Percentiles rank a stretch among this genome's conserved stretches.
These are phyloP conservation scores for Polydrusus pterygomalis DNA, from an alignment of 2,888 invertebrate genomes.

Conservation along the genomic window DNA sequence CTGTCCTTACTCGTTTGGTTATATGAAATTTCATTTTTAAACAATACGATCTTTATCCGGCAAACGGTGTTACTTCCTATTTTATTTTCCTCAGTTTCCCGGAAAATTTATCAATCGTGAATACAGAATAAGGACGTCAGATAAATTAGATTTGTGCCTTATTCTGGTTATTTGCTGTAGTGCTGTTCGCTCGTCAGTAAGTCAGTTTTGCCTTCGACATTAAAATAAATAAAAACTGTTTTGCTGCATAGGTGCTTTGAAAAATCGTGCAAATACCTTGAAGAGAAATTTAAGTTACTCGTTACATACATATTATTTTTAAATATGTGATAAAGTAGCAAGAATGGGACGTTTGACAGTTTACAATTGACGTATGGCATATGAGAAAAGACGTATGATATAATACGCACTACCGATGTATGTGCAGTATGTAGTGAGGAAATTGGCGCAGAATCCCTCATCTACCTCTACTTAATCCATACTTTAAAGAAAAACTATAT, in stretches of 20 bases:
- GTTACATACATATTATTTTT: no score
- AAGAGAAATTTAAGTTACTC: not conserved
- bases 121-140: not conserved
- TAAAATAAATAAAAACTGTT: not conserved
- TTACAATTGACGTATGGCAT: no score
- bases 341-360: no score
- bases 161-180: not conserved
- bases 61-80: not conserved
- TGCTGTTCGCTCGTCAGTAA: not conserved
- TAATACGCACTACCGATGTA: no score
- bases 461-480: no score
- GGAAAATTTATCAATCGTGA: not conserved
- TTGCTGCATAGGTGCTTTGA: not conserved
- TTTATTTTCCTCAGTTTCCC: not conserved
- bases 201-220: not conserved
- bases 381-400: no score
- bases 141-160: slow-evolving; percentile 1
- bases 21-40: not conserved
- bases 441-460: no score
- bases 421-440: no score
- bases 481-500: no score
- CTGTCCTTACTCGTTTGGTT: not conserved
- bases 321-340: no score
- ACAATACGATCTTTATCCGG: not conserved
- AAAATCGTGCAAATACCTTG: not conserved